Conservation (phyloP, 1,140 invertebrate species). For the Harpegnathos saltator region DNA sequence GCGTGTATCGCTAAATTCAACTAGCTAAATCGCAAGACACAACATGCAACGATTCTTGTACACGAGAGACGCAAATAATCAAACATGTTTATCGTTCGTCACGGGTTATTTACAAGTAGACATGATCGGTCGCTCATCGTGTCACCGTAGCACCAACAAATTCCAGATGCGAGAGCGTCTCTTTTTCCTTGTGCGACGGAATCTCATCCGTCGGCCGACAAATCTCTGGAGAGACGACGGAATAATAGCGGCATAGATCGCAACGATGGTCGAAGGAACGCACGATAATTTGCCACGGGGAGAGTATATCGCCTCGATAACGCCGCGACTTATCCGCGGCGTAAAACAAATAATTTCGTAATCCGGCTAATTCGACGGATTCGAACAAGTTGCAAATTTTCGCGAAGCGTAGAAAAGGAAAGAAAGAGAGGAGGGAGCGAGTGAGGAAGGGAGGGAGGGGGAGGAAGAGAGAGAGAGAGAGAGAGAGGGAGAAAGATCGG, state of each 20-base stretch:
- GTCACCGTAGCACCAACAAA: background rate
- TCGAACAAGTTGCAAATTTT: background rate
- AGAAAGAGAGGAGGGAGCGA: background rate
- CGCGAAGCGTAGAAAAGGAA: background rate
- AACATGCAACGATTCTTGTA: background rate
- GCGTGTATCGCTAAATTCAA: background rate
- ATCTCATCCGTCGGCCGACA: conserved; percentile 2
- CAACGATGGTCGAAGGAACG: background rate
- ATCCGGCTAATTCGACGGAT: background rate
- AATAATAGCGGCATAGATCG: background rate
- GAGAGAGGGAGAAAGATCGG: background rate
- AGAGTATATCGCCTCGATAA: conserved; percentile 15
- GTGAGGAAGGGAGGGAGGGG: background rate
- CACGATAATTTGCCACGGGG: background rate
- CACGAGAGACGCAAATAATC: no score
- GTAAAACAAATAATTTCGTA: conserved; percentile 14
- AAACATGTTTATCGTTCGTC: no score
- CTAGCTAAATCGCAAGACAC: background rate
- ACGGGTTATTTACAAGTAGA: background rate
- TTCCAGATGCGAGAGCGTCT: background rate
- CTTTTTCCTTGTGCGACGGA: background rate
- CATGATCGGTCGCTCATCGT: background rate
- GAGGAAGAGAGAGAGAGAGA: background rate
- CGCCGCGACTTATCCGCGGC: conserved; percentile 5
- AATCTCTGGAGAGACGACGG: background rate